Base-by-base conservation (phyloP, 2,888 invertebrate species). In the Eulithis prunata region DNA sequence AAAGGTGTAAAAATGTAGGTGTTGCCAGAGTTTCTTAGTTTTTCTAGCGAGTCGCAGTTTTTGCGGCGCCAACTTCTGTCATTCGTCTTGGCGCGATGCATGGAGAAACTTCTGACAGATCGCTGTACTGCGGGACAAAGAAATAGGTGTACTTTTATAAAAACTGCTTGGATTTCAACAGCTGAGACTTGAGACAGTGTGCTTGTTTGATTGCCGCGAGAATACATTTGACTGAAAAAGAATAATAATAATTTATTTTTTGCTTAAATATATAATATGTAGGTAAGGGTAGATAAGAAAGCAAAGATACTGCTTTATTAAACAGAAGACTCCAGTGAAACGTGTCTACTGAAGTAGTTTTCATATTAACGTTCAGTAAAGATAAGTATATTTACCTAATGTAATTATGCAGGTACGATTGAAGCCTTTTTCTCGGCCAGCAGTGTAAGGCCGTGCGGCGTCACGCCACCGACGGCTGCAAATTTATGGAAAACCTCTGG, bases 41-140 rank as follows among this genome's bases (percentile, higher is more conserved):
- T 41, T 41, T 41, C 41, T 41, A 41, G 62, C 70, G 72, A 72
- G 72, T 66, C 72, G 71, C 72, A 83, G 82, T 89, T 90, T 90
- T 90, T 89, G 78, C 74, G 4, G 74, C 73, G 66, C 76, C 72
- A 91, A 91, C 88, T 91, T 90, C 73, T 75, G 82, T 88, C 87
- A 88, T 91, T 86, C 87, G 87, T 91, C 90, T 91, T 89, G 83
- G 78, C 77, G 82, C 86, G 84, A 85, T 88, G 89, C 89, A 90
- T 87, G 85, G 88, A 84, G 78, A 82, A 91, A 91, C 81, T 91
- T 90, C 82, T 85, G 89, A 89, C 89, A 86, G 87, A 87, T 88
- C 78, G 79, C 71, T 88, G 74, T 83, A 88, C 75, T 81, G 75
- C 38, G 38, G 78, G 78, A 69, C 84, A 73, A 55, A 41, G 49